A percentile compares a stretch with the other conserved stretches of the same genome.
Conservation (phyloP, 64 coral and sea anemone species). For the Anthopleura sola region DNA sequence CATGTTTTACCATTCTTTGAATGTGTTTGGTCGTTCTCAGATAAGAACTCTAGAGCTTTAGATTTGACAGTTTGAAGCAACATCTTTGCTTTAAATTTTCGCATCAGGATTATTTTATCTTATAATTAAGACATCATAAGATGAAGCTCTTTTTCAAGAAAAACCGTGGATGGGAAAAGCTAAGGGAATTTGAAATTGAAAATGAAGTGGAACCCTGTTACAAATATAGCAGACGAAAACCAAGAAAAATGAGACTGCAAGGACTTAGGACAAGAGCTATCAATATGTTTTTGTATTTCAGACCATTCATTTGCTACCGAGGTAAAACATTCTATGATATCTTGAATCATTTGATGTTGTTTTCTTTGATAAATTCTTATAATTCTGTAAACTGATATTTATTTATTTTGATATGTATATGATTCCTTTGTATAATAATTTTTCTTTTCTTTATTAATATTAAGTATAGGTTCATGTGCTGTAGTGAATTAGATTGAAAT, state of each 20-base stretch:
- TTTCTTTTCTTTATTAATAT: too few species aligned
- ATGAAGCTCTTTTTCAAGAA: slow-evolving; percentile 10
- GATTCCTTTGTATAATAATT: too few species aligned
- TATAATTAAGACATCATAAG: not conserved
- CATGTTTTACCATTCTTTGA: not conserved
- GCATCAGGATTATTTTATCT: not conserved
- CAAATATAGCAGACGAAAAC: not conserved
- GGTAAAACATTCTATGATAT: not conserved
- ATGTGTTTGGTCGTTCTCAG: not conserved
- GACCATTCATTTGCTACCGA: slow-evolving; percentile 12
- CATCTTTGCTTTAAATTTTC: not conserved
- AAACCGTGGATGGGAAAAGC: not conserved
- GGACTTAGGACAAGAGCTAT: not conserved
- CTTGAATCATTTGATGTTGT: not conserved
- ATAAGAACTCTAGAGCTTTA: not conserved
- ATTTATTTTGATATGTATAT: not conserved
- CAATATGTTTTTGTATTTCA: not conserved
- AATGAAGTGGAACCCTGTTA: not conserved
- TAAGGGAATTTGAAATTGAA: not conserved
- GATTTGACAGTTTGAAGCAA: not conserved
- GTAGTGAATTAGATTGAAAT: too few species aligned
- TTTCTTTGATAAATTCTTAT: not conserved
- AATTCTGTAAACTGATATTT: not conserved
- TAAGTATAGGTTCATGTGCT: too few species aligned
- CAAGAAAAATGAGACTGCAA: not conserved